Conservation (phyloP, 2,797 vertebrate genomes). For the Balearica regulorum region DNA sequence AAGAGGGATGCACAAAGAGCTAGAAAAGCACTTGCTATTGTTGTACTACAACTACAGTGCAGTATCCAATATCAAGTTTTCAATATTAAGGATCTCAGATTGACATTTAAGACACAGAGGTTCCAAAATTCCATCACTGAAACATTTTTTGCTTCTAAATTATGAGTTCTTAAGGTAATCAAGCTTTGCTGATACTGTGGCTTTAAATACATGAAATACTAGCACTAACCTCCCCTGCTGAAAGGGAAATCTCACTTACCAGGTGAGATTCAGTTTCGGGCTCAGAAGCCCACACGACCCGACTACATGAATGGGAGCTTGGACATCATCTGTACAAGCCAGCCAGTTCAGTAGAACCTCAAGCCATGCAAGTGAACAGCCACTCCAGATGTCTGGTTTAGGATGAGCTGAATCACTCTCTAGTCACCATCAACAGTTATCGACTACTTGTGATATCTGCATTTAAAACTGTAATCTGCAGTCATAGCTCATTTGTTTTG, state of each 20-base stretch:
- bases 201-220: background rate
- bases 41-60: background rate
- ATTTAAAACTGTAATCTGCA: background rate
- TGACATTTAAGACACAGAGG: background rate
- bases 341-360: background rate
- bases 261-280: background rate
- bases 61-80: background rate
- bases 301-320: no score
- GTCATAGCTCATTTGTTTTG: background rate
- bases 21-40: background rate
- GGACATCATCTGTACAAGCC: background rate
- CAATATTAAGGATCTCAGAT: background rate
- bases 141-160: background rate
- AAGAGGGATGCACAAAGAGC: background rate
- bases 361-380: background rate
- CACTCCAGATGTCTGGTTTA: background rate
- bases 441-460: background rate
- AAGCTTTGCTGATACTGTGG: background rate
- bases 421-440: fast-evolving
- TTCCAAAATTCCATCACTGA: background rate
- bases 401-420: background rate
- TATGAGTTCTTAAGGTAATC: background rate
- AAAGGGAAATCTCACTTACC: background rate
- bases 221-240: background rate
- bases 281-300: background rate